These are phyloP conservation scores for Paramormyrops hopkinsi DNA, from an alignment of 2,797 vertebrate genomes.

Conservation along the genomic window DNA sequence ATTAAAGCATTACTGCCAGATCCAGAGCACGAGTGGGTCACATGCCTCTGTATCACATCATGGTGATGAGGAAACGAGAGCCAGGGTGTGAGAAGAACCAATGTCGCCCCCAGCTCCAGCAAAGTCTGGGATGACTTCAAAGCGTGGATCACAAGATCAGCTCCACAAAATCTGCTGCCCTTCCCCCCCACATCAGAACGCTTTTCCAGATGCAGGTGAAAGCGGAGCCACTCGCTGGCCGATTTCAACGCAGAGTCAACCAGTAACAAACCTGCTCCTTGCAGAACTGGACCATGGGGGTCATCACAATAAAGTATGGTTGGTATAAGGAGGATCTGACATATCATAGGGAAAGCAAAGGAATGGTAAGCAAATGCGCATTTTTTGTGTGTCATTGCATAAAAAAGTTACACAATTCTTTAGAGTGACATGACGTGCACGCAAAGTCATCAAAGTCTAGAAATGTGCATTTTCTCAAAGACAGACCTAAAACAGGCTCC, in stretches of 20 bases:
- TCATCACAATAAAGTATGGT: not conserved
- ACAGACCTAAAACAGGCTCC: not conserved
- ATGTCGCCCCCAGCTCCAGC: not conserved
- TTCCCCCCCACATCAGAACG: not conserved
- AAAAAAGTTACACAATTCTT: not conserved
- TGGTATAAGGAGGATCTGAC: not conserved
- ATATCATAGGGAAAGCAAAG: not conserved
- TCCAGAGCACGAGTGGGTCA: not conserved
- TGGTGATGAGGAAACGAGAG: not conserved
- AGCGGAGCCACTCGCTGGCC: not conserved
- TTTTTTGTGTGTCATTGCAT: not conserved
- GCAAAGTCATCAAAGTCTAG: not conserved
- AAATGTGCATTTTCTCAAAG: not conserved
- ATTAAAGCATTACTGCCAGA: not conserved
- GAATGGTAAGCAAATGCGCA: not conserved
- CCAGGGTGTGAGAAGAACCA: not conserved
- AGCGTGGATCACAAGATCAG: not conserved
- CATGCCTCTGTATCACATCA: not conserved
- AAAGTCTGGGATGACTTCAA: not conserved
- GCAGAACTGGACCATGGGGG: not conserved
- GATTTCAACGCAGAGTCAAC: not conserved
- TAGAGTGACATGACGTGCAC: not conserved
- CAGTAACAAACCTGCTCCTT: not conserved
- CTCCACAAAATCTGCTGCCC: not conserved
- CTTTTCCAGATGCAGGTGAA: not conserved